A percentile compares a stretch with the other conserved stretches of the same genome.
Conservation (phyloP, 2,888 invertebrate species). For the Xylota segnis region DNA sequence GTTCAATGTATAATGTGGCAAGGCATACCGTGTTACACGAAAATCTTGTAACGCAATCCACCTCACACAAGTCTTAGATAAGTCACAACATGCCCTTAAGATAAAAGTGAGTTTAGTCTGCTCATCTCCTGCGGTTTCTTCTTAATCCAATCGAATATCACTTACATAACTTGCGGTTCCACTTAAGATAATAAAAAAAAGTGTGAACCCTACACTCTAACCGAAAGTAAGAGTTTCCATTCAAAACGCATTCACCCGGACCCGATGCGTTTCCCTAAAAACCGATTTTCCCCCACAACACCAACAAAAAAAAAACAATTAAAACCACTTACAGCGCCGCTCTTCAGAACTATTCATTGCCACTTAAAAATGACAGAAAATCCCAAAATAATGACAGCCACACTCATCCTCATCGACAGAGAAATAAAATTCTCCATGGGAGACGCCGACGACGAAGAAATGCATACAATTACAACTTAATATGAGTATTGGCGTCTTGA, state of each 20-base stretch:
- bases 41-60: background rate
- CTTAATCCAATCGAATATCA: background rate
- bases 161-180: background rate
- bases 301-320: constrained; percentile 1
- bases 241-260: constrained; percentile 7
- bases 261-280: constrained; percentile 13
- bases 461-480: constrained; percentile 37
- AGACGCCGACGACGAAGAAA: constrained; percentile 9
- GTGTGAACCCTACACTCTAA: background rate
- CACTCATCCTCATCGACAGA: constrained; percentile 29
- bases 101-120: background rate
- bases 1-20: no score
- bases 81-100: background rate
- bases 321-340: constrained; percentile 24
- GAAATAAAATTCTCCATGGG: constrained; percentile 28
- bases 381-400: constrained; percentile 25
- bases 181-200: background rate
- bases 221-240: constrained; percentile 20
- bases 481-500: constrained; percentile 26
- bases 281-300: background rate
- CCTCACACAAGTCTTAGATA: background rate
- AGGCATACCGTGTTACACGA: no score
- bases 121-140: background rate
- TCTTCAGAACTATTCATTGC: constrained; percentile 26
- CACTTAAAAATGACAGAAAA: constrained; percentile 31